These are phyloP conservation scores for Hydrochoerus hydrochaeris DNA, from an alignment of 2,113 vertebrate species.

Conservation along the genomic window DNA sequence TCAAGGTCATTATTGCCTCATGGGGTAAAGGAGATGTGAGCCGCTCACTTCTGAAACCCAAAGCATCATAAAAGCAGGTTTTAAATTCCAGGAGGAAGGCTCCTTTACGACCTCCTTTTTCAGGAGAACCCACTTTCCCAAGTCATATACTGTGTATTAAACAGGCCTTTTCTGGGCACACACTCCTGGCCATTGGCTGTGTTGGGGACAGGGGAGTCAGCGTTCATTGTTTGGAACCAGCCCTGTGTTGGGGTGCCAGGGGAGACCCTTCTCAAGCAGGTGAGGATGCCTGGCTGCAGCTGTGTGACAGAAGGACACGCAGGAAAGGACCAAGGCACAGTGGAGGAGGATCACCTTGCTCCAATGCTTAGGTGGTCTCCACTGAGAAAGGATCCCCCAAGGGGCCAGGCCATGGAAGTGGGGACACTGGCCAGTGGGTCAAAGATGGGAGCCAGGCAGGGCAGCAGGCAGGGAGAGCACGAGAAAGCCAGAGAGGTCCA, in stretches of 20 bases:
- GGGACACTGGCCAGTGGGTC: rapidly evolving
- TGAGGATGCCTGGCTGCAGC: rapidly evolving
- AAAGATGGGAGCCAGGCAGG: neutral
- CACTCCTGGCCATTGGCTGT: neutral
- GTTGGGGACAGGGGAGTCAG: neutral
- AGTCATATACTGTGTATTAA: neutral
- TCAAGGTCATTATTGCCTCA: rapidly evolving
- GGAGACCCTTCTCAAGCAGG: neutral
- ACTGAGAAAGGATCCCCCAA: rapidly evolving
- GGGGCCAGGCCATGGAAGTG: neutral
- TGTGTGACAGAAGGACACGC: too few species aligned
- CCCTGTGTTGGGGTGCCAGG: neutral
- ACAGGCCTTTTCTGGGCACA: too few species aligned
- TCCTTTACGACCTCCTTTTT: neutral
- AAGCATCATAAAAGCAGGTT: rapidly evolving
- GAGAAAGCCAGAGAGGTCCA: neutral
- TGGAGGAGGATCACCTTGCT: neutral
- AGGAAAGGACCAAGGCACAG: rapidly evolving
- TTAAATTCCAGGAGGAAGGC: neutral
- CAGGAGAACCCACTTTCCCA: neutral
- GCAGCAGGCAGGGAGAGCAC: too few species aligned
- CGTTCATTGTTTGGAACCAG: neutral
- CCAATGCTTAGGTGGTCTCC: neutral
- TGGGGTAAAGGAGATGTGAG: neutral
- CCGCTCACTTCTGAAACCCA: neutral